These are phyloP conservation scores for Streblospio benedicti DNA, from an alignment of 1,140 invertebrate genomes.

Conservation along the genomic window DNA sequence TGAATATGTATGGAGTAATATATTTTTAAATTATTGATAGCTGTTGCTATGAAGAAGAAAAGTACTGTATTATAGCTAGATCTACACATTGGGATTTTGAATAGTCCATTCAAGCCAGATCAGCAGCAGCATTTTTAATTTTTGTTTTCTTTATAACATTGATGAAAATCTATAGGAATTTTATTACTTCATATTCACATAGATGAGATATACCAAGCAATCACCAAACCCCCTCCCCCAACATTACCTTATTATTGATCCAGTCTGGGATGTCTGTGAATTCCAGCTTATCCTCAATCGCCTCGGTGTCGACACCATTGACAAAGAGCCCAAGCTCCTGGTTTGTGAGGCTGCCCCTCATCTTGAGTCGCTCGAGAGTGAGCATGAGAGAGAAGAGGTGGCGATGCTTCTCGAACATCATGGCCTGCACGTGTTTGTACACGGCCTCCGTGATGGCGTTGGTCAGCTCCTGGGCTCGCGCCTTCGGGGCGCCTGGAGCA, in stretches of 20 bases:
- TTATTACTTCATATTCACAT: no score
- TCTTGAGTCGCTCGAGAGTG: slow-evolving; percentile 34
- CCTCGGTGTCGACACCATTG: slow-evolving; percentile 36
- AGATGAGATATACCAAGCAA: background rate
- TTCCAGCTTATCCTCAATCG: slow-evolving; percentile 23
- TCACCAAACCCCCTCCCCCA: background rate
- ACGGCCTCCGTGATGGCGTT: slow-evolving; percentile 34
- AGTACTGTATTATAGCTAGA: no score
- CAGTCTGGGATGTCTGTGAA: slow-evolving; percentile 34
- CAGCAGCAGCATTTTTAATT: no score
- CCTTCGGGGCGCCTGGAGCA: slow-evolving; percentile 33
- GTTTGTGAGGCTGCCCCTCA: slow-evolving; percentile 27
- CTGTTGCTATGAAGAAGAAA: no score
- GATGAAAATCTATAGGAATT: no score
- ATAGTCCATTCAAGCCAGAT: no score
- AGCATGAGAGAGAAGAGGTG: slow-evolving; percentile 34
- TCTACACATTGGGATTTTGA: no score
- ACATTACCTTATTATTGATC: slow-evolving; percentile 31
- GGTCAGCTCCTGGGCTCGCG: slow-evolving; percentile 38
- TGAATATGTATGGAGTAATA: no score
- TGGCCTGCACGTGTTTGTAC: slow-evolving; percentile 32
- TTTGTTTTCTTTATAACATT: no score
- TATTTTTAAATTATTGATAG: no score
- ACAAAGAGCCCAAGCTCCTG: slow-evolving; percentile 41
- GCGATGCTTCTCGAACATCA: slow-evolving; percentile 44